phyloP scores from a whole-genome alignment of 1,140 invertebrate species.

The Lycorma delicatula region DNA sequence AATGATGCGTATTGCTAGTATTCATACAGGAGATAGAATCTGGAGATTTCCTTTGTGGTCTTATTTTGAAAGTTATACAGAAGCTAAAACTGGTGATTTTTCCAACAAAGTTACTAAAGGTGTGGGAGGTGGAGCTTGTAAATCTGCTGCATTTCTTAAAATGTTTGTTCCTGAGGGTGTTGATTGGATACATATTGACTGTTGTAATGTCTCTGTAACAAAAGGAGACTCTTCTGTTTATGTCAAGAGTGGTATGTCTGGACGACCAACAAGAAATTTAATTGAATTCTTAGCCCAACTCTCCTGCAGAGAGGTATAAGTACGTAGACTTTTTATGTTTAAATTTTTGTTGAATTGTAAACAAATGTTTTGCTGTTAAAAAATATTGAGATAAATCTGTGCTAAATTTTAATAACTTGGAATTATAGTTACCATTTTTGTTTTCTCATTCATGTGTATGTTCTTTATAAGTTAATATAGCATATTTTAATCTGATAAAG shows the following conservation, averaged over 20 bases:
- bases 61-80: conserved; percentile 41
- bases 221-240: conserved; percentile 21
- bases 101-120: background rate
- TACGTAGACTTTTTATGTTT: too few species aligned
- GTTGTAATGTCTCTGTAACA: conserved; percentile 44
- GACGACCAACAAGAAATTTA: conserved; percentile 24
- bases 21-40: conserved; percentile 51
- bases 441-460: too few species aligned
- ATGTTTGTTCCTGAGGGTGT: conserved; percentile 45
- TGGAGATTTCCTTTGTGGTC: conserved; percentile 58
- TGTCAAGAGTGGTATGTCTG: conserved; percentile 23
- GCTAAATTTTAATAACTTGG: too few species aligned
- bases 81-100: background rate
- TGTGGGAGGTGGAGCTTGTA: conserved; percentile 30
- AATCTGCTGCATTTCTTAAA: conserved; percentile 48
- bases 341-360: too few species aligned
- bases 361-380: too few species aligned
- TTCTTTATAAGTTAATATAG: too few species aligned
- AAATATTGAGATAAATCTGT: too few species aligned
- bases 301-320: too few species aligned
- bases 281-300: conserved; percentile 27
- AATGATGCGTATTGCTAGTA: conserved; percentile 41
- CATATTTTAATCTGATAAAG: too few species aligned
- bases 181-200: conserved; percentile 50
- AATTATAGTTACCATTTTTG: too few species aligned